Conservation (phyloP, 2,888 invertebrate species). For the Chironomus tentans region DNA sequence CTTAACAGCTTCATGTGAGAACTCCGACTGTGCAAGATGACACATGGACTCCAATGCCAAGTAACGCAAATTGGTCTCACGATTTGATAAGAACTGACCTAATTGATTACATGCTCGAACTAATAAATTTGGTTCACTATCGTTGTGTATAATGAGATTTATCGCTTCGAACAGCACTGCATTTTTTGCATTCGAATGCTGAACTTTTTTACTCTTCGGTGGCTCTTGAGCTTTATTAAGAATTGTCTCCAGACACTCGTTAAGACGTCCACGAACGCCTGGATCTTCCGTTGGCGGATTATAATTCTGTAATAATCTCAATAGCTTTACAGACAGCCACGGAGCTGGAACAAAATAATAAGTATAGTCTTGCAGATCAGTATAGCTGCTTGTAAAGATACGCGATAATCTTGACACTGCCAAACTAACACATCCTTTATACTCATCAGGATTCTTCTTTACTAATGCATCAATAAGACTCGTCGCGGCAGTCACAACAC, state of each 20-base stretch:
- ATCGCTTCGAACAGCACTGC: conserved; percentile 99
- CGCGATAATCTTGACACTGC: conserved; percentile 95
- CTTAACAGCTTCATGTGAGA: conserved; percentile 98
- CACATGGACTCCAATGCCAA: conserved; percentile 99
- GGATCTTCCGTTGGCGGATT: conserved; percentile 96
- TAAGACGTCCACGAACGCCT: conserved; percentile 87
- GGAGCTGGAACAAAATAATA: conserved; percentile 99
- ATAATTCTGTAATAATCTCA: conserved; percentile 94
- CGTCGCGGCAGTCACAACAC: conserved; percentile 97
- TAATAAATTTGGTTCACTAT: conserved; percentile 91
- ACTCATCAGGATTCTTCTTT: conserved; percentile 97
- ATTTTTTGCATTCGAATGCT: conserved; percentile 99
- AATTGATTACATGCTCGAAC: conserved; percentile 98
- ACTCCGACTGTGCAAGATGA: conserved; percentile 96
- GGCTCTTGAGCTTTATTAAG: conserved; percentile 98
- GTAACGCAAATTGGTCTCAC: conserved; percentile 97
- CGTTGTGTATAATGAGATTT: conserved; percentile 98
- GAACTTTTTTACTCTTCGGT: conserved; percentile 99
- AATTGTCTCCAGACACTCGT: conserved; percentile 97
- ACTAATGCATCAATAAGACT: conserved; percentile 97
- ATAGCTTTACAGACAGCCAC: conserved; percentile 96
- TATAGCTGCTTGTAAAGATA: conserved; percentile 98
- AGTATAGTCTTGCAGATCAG: conserved; percentile 98
- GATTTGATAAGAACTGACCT: conserved; percentile 93
- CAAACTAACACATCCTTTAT: conserved; percentile 96